These are phyloP conservation scores for Colletes gigas DNA, from an alignment of 1,140 invertebrate genomes.

Conservation along the genomic window DNA sequence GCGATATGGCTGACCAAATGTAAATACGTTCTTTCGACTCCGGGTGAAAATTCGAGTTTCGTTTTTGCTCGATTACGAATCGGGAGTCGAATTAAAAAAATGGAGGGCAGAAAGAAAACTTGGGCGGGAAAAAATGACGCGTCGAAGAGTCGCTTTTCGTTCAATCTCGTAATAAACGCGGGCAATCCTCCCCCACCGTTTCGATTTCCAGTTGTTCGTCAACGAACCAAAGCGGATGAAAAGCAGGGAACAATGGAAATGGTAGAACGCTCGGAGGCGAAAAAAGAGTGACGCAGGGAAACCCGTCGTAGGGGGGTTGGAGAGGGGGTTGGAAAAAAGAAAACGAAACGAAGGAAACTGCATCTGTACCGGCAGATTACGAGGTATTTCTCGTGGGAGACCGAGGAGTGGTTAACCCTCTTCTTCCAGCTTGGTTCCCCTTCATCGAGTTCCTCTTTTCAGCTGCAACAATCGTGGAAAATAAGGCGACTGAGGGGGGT, in stretches of 20 bases:
- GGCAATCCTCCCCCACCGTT: neutral
- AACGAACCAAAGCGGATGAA: neutral
- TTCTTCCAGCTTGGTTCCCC: neutral
- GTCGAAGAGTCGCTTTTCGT: no score
- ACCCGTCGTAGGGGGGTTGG: neutral
- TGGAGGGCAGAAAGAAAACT: no score
- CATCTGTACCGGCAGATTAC: slow-evolving; percentile 33
- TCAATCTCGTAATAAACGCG: no score
- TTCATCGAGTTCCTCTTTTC: slow-evolving; percentile 12
- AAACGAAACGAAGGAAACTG: neutral
- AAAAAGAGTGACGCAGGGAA: neutral
- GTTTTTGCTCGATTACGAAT: no score
- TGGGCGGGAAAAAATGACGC: no score
- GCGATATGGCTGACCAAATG: no score
- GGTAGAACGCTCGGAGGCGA: neutral
- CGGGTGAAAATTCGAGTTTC: no score
- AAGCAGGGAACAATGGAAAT: neutral
- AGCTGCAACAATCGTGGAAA: slow-evolving; percentile 20
- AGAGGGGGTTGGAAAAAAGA: neutral
- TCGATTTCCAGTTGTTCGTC: neutral
- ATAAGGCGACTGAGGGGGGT: neutral
- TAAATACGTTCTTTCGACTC: no score
- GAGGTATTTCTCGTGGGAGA: slow-evolving; percentile 35
- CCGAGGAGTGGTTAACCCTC: slow-evolving; percentile 29
- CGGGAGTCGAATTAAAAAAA: no score